phyloP scores from a whole-genome alignment of 2,113 vertebrate species.

The Scolopax mira region DNA sequence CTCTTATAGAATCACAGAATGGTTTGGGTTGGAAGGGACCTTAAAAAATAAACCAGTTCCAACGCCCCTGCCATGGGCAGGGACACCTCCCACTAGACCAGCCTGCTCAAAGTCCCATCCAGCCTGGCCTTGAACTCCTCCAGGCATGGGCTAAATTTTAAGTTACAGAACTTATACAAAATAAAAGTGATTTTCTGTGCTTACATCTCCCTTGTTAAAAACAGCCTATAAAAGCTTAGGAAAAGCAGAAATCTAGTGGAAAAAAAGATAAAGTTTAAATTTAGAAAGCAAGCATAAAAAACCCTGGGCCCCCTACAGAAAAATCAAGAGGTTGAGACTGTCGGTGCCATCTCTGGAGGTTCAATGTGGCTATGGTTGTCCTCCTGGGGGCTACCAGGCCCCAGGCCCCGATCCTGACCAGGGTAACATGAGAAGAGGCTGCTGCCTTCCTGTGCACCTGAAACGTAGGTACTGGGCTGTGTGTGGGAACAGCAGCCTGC shows the following conservation, averaged over 20 bases:
- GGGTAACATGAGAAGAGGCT: not conserved
- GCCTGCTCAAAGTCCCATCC: too few relatives aligned
- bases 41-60: too few relatives aligned
- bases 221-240: not conserved
- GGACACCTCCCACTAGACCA: too few relatives aligned
- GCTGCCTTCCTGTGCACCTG: not conserved
- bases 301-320: not conserved
- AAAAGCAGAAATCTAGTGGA: not conserved
- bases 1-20: not conserved
- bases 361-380: not conserved
- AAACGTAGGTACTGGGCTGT: not conserved
- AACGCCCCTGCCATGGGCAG: too few relatives aligned
- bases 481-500: not conserved
- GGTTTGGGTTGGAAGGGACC: too few relatives aligned
- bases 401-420: not conserved
- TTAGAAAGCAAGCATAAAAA: not conserved
- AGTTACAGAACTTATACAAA: not conserved
- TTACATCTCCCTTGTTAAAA: not conserved
- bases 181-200: not conserved
- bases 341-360: not conserved
- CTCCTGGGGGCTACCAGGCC: too few relatives aligned
- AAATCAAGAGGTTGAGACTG: not conserved
- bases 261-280: not conserved
- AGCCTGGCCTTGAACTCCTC: too few relatives aligned
- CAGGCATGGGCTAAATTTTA: not conserved